Base-by-base conservation (phyloP, 2,797 vertebrate genomes). In the Malacoctenus gilli region DNA sequence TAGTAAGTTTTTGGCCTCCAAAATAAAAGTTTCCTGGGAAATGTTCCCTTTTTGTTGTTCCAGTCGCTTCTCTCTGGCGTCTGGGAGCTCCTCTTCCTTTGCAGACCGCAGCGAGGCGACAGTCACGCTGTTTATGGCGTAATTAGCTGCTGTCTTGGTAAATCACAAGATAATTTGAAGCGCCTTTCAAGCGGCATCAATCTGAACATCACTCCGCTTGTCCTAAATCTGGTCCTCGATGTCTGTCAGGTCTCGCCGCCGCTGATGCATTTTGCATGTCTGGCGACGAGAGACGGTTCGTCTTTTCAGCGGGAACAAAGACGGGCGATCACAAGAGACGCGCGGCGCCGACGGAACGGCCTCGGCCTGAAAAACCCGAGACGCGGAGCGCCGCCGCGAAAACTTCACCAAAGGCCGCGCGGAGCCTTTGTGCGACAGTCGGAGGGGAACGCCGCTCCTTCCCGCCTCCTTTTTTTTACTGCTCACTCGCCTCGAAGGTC, bases 71-170 rank as follows among this genome's bases (percentile, higher is more conserved):
- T 5, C 25, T 28, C 9, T 9, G 6, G 5, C 2, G 9, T 28
- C 25, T 28, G 5, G 1, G 9, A 28, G 9, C 25, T 28, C 16
- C 4, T 44, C 14, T 15, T 14, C 28, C 31, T n/a, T n/a, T 18
- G 9, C 34, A 20, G 19, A 22, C 42, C 4, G 20, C 61, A 30
- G 62, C 49, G 49, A 4, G 18, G 28, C 54, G 43, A 35, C 50
- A 31, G 70, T 62, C 67, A 28, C 42, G 4, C 40, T 43, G 56
- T 50, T 62, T 55, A 41, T 46, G 39, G 37, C 56, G 67, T 74
- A 67, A 80, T 80, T 60, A 76, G 43, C 57, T 52, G 40, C 58
- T 40, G 63, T 25, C 59, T 40, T 30, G 32, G 60, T 34, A 12
- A 73, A 72, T 71, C 48, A 44, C 51, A 15, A 15, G 12, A 37